Base-by-base conservation (phyloP, 2,888 invertebrate genomes). In the Drosophila melanocephala region DNA sequence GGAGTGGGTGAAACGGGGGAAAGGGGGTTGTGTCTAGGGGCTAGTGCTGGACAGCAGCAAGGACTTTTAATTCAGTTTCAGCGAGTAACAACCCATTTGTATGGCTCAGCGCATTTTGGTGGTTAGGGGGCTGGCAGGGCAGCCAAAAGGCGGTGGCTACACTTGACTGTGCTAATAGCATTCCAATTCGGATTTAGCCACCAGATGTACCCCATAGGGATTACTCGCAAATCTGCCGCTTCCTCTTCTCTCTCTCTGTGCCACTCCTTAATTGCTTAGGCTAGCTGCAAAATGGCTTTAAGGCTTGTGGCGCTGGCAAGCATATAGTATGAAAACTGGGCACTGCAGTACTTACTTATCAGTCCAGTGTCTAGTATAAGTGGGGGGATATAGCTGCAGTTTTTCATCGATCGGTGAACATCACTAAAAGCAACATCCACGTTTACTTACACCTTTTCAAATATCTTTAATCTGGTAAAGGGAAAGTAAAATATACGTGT, bases 21-120 rank as follows among this genome's bases (percentile, higher is more conserved):
- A 65, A 58, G 51, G 39, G 14, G 19, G 1, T 9, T 47, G 19
- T 19, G 52, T 44, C 47, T 47, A 58, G 56, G 60, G 65, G 50
- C 72, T 52, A 33, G 61, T 19, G 28, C 16, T 47, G 47, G 22
- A 9, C 47, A 42, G 35, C 37, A 60, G 80, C 55, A 51, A 62
- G 71, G 73, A 85, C 83, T 88, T 86, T 86, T 86, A 86, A 90
- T 86, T 86, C 81, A 84, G 84, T 90, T 89, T 71, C 81, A 60
- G 61, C 69, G 59, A 63, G 52, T 52, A 81, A 51, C 77, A 82
- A 65, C 42, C 82, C 82, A 82, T 79, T 79, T 79, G 82, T 79
- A 68, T 79, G 55, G 62, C 78, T 67, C 51, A 52, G 57, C 55
- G 53, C 51, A 39, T 7, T 30, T 19, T 22, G 39, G 16, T 16